Evolutionary conservation across 1,140 invertebrate species (phyloP).

Genomic region (Ptiloglossa arizonensis): DNA sequence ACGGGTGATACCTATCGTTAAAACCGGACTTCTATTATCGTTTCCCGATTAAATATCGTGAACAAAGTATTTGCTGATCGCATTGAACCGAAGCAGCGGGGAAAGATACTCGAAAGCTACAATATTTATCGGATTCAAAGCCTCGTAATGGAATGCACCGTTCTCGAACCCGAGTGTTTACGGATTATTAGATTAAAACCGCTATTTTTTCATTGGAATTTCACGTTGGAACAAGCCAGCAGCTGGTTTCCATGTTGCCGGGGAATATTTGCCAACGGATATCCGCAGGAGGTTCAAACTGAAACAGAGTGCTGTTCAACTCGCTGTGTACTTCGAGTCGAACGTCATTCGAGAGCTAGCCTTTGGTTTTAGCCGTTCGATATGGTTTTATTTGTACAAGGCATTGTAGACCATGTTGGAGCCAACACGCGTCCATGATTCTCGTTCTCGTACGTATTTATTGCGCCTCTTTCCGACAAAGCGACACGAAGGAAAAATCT

Average conservation of each 20-base stretch:
- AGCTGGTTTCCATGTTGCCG: not conserved
- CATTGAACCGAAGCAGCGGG: too few relatives aligned
- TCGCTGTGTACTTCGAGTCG: not conserved
- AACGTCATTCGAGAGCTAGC: not conserved
- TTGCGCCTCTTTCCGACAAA: too few relatives aligned
- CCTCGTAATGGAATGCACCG: not conserved
- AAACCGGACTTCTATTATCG: not conserved
- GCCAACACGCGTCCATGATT: too few relatives aligned
- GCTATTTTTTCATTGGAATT: not conserved
- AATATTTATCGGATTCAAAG: not conserved
- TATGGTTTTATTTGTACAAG: not conserved
- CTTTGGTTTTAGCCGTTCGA: not conserved
- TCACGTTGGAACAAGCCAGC: not conserved
- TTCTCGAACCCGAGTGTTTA: not conserved
- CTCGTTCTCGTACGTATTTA: too few relatives aligned
- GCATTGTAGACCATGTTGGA: too few relatives aligned
- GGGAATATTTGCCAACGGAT: not conserved
- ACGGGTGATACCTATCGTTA: not conserved
- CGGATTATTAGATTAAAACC: slow-evolving; percentile 15
- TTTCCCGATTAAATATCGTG: not conserved
- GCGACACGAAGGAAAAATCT: too few relatives aligned
- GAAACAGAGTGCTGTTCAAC: not conserved
- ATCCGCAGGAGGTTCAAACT: not conserved
- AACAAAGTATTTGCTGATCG: too few relatives aligned
- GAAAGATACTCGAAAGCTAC: too few relatives aligned